These are phyloP conservation scores for Nycticryphes semicollaris DNA, from an alignment of 2,113 vertebrate genomes.

Conservation along the genomic window DNA sequence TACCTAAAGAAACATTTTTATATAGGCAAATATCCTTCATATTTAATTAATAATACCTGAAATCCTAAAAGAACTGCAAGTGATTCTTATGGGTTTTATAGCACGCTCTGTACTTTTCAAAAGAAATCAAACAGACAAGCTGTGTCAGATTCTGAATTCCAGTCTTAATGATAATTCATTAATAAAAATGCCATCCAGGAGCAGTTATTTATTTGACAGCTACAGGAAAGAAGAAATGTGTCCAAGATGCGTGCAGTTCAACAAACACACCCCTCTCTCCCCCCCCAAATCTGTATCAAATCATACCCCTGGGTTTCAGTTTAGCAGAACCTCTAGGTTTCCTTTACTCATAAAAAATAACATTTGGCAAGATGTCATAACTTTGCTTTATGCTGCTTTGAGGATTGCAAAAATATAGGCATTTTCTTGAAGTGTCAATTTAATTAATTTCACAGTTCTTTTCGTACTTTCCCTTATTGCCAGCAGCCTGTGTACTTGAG, in stretches of 20 bases:
- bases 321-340: not conserved
- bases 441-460: slow-evolving; percentile 6
- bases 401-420: not conserved
- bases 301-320: not conserved
- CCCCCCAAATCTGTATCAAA: not conserved
- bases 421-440: slow-evolving; percentile 1
- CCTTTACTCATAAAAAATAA: not conserved
- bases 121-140: not conserved
- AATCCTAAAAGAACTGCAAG: not conserved
- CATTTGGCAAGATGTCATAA: not conserved
- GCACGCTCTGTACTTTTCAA: not conserved
- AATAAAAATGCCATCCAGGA: not conserved
- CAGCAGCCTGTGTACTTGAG: not conserved
- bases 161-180: not conserved
- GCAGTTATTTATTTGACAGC: not conserved
- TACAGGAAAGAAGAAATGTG: not conserved
- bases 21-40: not conserved
- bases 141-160: not conserved
- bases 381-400: not conserved
- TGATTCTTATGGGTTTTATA: not conserved
- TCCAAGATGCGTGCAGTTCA: not conserved
- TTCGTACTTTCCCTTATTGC: not conserved
- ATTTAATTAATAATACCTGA: not conserved
- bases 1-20: not conserved
- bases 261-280: not conserved